A percentile compares a stretch with the other conserved stretches of the same genome.
Evolutionary conservation across 2,113 vertebrate species (phyloP).

Genomic region (Nycticorax nycticorax): DNA sequence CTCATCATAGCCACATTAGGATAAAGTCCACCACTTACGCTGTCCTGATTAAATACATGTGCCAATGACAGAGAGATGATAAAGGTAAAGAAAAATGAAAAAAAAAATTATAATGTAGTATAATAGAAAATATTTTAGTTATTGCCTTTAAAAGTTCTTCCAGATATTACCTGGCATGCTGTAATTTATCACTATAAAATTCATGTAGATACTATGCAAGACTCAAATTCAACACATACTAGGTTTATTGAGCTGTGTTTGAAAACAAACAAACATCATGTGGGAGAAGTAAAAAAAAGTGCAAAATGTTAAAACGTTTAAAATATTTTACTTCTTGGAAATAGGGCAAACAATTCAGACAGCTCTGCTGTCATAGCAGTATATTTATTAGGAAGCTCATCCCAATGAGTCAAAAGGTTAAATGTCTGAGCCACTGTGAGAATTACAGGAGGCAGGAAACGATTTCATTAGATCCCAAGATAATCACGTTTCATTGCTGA

Average conservation of each 20-base stretch:
- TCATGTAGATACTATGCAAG: neutral
- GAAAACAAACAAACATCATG: neutral
- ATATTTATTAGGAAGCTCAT: neutral
- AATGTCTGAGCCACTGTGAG: constrained; percentile 10
- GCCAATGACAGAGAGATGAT: neutral
- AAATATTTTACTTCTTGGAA: neutral
- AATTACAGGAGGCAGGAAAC: constrained; percentile 46
- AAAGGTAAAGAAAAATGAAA: neutral
- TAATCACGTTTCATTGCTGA: constrained; percentile 29
- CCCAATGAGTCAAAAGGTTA: constrained; percentile 31
- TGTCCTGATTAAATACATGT: neutral
- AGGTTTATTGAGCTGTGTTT: neutral
- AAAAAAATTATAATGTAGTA: neutral
- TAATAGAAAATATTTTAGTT: neutral
- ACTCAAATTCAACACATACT: neutral
- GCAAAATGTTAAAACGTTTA: neutral
- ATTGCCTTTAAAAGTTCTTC: neutral
- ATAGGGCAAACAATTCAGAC: neutral
- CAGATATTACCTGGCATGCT: neutral
- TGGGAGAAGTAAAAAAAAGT: neutral
- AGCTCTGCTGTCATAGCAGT: neutral
- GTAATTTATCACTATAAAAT: neutral
- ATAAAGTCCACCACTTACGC: neutral
- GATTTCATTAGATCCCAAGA: constrained; percentile 48
- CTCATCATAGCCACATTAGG: neutral